Base-by-base conservation (phyloP, 2,888 invertebrate genomes). In the Epirrita christyi region DNA sequence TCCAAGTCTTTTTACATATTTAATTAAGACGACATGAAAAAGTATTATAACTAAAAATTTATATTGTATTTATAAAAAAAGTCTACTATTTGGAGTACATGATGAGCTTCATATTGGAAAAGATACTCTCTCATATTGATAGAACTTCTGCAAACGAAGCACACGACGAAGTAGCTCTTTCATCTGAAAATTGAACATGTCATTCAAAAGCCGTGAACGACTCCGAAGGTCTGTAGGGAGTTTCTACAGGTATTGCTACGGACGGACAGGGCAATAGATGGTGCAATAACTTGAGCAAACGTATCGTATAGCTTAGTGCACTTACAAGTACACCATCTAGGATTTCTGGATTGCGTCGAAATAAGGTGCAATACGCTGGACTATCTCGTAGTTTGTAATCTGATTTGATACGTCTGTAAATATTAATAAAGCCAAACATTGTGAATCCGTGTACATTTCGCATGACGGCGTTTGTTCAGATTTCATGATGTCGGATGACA, bases 401-500 rank as follows among this genome's bases (percentile, higher is more conserved):
- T 48, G 52, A 58, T 50, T 38, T 51, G 41, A 51, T 43, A 50
- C 34, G 42, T 49, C 41, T 13, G 50, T 51, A 47, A 59, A 59
- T 59, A 46, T 43, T 59, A 59, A 59, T 54, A 54, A 59, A 46
- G 53, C 59, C 37, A 44, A 45, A 40, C 51, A 51, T 13, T 37
- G 34, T 47, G 37, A 28, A 47, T 61, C 55, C 58, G 63, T 63
- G 62, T 67, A 63, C 66, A 63, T 58, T 67, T 66, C 68, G 62
- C 61, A 53, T 53, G 55, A 56, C 52, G 47, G 60, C 56, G 69
- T 73, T 76, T 79, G 79, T 78, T 81, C 77, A 70, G 70, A 78
- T 79, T 80, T 73, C 67, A 72, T 72, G 62, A 71, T 70, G 74
- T 67, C 66, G 71, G 71, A 70, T 68, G 72, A 76, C 77, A 74